Evolutionary conservation across 2,797 vertebrate genomes (phyloP).

Genomic region (Protonibea diacanthus): DNA sequence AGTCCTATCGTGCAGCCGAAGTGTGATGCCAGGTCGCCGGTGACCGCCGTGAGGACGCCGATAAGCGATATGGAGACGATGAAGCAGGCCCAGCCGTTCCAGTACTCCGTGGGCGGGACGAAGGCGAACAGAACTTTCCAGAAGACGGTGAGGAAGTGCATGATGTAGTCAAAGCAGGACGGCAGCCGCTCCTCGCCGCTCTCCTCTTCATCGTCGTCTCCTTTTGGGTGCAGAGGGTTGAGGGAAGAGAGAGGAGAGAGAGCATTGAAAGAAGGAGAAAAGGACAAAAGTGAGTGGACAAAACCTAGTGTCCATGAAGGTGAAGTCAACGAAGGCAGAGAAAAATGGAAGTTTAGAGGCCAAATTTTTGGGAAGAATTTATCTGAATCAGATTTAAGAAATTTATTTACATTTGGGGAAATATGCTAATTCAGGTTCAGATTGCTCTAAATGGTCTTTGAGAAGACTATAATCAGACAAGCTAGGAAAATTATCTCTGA

Average conservation of each 20-base stretch:
- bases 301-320: background rate
- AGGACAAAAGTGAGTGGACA: background rate
- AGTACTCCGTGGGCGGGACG: slow-evolving; percentile 91
- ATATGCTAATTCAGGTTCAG: no score
- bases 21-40: slow-evolving; percentile 89
- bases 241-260: background rate
- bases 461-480: no score
- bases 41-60: slow-evolving; percentile 89
- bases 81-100: slow-evolving; percentile 93
- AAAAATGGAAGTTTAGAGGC: background rate
- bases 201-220: slow-evolving; percentile 91
- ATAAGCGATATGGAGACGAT: slow-evolving; percentile 90
- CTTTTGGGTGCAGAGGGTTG: slow-evolving; percentile 60
- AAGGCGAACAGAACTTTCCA: slow-evolving; percentile 92
- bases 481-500: no score
- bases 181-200: slow-evolving; percentile 90
- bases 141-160: slow-evolving; percentile 93
- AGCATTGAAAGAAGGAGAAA: background rate
- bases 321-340: background rate
- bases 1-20: slow-evolving; percentile 91
- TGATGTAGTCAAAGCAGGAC: slow-evolving; percentile 93
- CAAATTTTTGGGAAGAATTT: no score
- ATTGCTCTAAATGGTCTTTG: no score
- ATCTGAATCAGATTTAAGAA: no score
- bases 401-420: no score